A percentile compares a stretch with the other conserved stretches of the same genome.
Conservation (phyloP, 1,140 invertebrate species). For the Paraescarpia echinospica region DNA sequence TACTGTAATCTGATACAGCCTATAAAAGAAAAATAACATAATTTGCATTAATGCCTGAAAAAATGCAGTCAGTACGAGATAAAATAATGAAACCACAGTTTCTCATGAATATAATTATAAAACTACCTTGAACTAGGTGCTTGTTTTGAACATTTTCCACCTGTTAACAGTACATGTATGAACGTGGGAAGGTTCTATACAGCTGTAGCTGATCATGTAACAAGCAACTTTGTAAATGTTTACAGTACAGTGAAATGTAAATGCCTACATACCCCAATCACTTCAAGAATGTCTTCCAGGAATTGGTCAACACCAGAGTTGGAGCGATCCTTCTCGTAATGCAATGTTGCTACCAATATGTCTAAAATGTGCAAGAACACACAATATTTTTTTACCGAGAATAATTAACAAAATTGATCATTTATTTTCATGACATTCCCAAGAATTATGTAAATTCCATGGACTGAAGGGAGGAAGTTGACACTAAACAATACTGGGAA, state of each 20-base stretch:
- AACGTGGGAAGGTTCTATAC: background rate
- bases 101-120: background rate
- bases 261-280: background rate
- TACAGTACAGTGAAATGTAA: background rate
- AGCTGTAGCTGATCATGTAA: background rate
- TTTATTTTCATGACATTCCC: background rate
- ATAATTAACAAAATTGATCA: background rate
- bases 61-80: background rate
- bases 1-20: background rate
- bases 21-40: background rate
- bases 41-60: background rate
- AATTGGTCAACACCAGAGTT: background rate
- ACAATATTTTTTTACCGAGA: background rate
- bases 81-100: background rate
- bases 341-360: background rate
- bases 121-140: background rate
- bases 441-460: background rate
- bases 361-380: background rate
- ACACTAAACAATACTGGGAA: background rate
- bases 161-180: background rate
- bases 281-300: conserved; percentile 4
- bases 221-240: background rate
- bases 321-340: background rate
- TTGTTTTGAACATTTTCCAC: background rate
- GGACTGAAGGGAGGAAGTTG: too few relatives aligned